phyloP scores from a whole-genome alignment of 2,888 invertebrate genomes.

The Trilocha varians region DNA sequence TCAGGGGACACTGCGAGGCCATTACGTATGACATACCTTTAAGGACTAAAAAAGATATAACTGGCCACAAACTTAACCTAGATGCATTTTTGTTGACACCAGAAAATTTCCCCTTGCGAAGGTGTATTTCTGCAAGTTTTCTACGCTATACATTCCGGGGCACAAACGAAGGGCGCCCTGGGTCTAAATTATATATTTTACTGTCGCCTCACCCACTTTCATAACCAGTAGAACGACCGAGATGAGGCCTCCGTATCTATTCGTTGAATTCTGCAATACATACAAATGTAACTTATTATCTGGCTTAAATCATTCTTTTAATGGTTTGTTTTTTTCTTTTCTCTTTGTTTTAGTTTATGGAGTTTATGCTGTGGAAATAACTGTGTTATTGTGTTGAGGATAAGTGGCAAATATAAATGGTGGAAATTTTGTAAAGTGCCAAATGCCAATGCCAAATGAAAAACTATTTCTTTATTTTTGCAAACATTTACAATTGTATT shows the following conservation, averaged over 20 bases:
- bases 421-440: no score
- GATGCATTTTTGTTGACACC: no score
- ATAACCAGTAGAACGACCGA: slow-evolving; percentile 48
- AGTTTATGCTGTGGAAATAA: no score
- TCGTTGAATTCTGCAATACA: slow-evolving; percentile 56
- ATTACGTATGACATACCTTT: no score
- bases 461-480: no score
- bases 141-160: not conserved
- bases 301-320: not conserved
- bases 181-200: slow-evolving; percentile 61
- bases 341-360: not conserved
- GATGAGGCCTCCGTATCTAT: slow-evolving; percentile 35
- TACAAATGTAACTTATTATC: slow-evolving; percentile 32
- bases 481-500: no score
- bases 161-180: slow-evolving; percentile 16
- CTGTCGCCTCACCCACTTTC: slow-evolving; percentile 57
- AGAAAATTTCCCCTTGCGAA: not conserved
- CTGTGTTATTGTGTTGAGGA: no score
- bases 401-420: no score
- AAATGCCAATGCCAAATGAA: no score
- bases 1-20: no score
- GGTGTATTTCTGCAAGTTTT: not conserved
- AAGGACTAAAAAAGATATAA: no score
- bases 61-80: no score
- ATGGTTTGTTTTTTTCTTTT: not conserved